Evolutionary conservation across 1,140 invertebrate species (phyloP).

Genomic region (Marisa cornuarietis): DNA sequence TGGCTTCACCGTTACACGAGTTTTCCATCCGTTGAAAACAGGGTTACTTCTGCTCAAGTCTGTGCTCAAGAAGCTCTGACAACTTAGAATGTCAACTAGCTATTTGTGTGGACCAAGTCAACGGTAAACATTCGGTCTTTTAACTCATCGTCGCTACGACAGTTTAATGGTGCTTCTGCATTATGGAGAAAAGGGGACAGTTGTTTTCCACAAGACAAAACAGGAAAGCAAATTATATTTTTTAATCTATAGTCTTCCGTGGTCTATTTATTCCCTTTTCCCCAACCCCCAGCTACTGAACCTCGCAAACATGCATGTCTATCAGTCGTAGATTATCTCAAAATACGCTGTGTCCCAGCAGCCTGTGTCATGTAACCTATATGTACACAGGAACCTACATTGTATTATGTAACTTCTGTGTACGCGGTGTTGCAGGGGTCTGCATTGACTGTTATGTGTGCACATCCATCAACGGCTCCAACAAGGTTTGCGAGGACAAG

Average conservation of each 20-base stretch:
- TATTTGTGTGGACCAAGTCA: neutral
- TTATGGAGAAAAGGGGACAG: neutral
- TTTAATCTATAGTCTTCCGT: no score
- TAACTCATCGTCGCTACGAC: no score
- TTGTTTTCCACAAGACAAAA: neutral
- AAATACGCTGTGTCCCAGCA: neutral
- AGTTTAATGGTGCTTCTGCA: neutral
- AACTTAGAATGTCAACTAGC: no score
- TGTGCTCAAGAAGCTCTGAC: no score
- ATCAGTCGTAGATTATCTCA: neutral
- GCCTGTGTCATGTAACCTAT: neutral
- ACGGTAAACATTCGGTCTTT: neutral
- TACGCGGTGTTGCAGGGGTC: neutral
- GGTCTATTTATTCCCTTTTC: neutral
- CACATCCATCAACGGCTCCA: conserved; percentile 41
- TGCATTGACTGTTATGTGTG: conserved; percentile 57
- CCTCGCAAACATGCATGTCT: neutral
- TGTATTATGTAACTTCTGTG: neutral
- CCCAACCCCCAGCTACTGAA: neutral
- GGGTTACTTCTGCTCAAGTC: no score
- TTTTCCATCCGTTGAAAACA: no score
- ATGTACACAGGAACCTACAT: neutral
- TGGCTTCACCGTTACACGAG: no score
- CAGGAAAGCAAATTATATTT: neutral
- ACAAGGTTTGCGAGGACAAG: conserved; percentile 48